These are phyloP conservation scores for Girardia tigrina DNA, from an alignment of 2,888 invertebrate genomes.

Conservation along the genomic window DNA sequence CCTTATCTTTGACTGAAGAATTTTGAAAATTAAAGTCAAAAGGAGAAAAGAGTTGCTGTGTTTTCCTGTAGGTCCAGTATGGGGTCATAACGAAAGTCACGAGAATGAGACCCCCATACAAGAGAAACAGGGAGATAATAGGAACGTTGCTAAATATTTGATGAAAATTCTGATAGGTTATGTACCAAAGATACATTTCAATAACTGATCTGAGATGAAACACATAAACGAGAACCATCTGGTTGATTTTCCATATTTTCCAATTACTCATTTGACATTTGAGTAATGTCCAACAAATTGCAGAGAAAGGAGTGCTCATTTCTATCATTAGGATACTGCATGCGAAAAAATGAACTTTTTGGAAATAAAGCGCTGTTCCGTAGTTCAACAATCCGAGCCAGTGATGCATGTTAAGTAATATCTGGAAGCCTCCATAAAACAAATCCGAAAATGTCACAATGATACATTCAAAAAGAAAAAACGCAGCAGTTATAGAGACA, in stretches of 20 bases:
- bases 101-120: slow-evolving; percentile 40
- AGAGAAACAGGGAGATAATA: slow-evolving; percentile 39
- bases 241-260: slow-evolving; percentile 43
- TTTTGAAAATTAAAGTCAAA: slow-evolving; percentile 16
- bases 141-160: slow-evolving; percentile 42
- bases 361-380: slow-evolving; percentile 38
- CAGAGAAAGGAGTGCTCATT: slow-evolving; percentile 44
- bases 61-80: slow-evolving; percentile 46
- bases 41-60: slow-evolving; percentile 34
- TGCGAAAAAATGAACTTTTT: slow-evolving; percentile 41
- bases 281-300: slow-evolving; percentile 43
- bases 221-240: slow-evolving; percentile 42
- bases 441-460: slow-evolving; percentile 42
- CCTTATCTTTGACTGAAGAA: background rate
- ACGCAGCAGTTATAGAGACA: slow-evolving; percentile 40
- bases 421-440: slow-evolving; percentile 40
- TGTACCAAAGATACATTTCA: slow-evolving; percentile 42
- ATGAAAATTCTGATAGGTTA: slow-evolving; percentile 41
- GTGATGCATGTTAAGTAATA: slow-evolving; percentile 42
- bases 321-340: slow-evolving; percentile 42
- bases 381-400: slow-evolving; percentile 42
- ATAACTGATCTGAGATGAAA: slow-evolving; percentile 44
- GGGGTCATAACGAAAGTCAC: slow-evolving; percentile 44
- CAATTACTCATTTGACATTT: slow-evolving; percentile 41
- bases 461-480: slow-evolving; percentile 43